These are phyloP conservation scores for Sigmodon hispidus DNA, from an alignment of 2,113 vertebrate species.

Conservation along the genomic window DNA sequence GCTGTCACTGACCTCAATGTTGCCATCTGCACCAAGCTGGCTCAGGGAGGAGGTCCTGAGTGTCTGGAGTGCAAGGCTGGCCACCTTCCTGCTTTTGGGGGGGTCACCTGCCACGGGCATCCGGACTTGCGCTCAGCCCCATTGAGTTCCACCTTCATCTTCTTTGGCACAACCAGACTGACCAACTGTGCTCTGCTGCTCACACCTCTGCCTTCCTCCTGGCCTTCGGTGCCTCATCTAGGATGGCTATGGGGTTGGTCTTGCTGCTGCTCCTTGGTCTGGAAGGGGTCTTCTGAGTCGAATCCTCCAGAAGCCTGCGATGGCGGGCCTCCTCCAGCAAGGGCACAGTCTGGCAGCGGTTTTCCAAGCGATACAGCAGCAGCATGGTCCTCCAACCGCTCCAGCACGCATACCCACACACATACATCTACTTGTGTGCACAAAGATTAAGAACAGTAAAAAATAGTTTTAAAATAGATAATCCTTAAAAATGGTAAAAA, in stretches of 20 bases:
- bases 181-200: constrained; percentile 87
- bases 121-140: not conserved
- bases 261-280: accelerated
- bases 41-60: constrained; percentile 76
- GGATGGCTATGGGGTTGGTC: constrained; percentile 89
- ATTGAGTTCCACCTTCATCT: constrained; percentile 33
- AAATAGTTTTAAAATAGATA: not conserved
- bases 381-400: constrained; percentile 82
- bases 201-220: constrained; percentile 87
- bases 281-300: constrained; percentile 84
- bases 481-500: constrained; percentile 8
- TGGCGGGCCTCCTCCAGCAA: constrained; percentile 90
- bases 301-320: constrained; percentile 88
- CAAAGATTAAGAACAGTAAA: too few relatives aligned
- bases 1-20: constrained; percentile 81
- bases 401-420: too few relatives aligned
- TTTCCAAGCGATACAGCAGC: constrained; percentile 89
- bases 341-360: constrained; percentile 89
- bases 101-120: not conserved
- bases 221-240: constrained; percentile 87
- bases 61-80: accelerated
- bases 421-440: not conserved
- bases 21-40: constrained; percentile 83
- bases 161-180: constrained; percentile 89
- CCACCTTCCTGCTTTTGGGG: accelerated